Conservation (phyloP, 2,888 invertebrate species). For the Cylindroiulus punctatus region DNA sequence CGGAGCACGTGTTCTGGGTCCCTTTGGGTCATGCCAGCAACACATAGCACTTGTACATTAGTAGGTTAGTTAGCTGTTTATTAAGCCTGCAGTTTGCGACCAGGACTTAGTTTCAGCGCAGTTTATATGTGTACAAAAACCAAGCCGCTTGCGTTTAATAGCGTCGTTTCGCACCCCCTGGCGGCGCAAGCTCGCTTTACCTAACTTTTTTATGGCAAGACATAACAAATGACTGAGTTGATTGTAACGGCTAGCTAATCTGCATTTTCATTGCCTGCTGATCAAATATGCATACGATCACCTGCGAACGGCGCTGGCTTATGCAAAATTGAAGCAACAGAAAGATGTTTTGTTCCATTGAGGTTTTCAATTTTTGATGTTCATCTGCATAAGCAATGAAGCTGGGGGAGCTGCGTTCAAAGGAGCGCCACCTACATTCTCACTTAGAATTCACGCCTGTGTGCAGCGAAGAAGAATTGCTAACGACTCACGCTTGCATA, state of each 20-base stretch:
- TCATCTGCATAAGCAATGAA: constrained; percentile 57
- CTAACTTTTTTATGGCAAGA: constrained; percentile 1
- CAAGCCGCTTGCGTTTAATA: neutral
- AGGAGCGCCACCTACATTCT: constrained; percentile 22
- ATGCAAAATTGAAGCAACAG: constrained; percentile 57
- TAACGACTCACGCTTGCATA: constrained; percentile 1
- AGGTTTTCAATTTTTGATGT: constrained; percentile 56
- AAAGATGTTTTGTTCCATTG: constrained; percentile 59
- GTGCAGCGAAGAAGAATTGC: constrained; percentile 4
- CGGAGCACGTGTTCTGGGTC: too few relatives aligned
- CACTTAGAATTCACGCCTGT: constrained; percentile 20
- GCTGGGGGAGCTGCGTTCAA: constrained; percentile 11
- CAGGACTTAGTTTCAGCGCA: neutral
- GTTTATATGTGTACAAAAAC: neutral
- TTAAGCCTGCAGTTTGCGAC: too few relatives aligned
- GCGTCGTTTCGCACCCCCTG: neutral
- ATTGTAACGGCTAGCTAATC: constrained; percentile 58
- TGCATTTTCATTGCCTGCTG: constrained; percentile 57
- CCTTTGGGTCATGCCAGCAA: too few relatives aligned
- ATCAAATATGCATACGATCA: constrained; percentile 55
- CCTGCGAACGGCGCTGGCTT: constrained; percentile 48
- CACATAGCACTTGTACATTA: too few relatives aligned
- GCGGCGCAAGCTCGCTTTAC: neutral
- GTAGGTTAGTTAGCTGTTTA: too few relatives aligned
- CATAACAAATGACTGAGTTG: constrained; percentile 55